Evolutionary conservation across 2,113 vertebrate genomes (phyloP), one percentile per base, ranked within the genome.

Genomic region (Macquaria ambigua): DNA sequence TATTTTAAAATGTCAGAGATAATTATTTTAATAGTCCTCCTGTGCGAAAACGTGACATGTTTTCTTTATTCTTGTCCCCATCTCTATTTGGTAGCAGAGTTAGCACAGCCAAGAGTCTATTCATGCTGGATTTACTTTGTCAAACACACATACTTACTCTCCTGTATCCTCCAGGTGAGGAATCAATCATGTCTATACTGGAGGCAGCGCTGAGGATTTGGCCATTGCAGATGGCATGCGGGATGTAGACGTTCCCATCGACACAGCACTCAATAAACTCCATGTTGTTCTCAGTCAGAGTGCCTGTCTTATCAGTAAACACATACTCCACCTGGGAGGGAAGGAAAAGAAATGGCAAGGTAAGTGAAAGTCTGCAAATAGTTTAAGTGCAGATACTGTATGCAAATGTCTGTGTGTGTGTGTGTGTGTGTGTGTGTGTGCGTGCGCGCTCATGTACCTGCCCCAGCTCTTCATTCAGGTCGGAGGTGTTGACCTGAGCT

Each of bases 201-300:
- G 95, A 90, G 28, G 96, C 95, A 6, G 97, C 96, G 0, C 96
- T 96, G 69, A 99, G 96, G 82, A 98, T 96, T 95, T 99, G 98
- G 5, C 98, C 98, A 0, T 99, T 99, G 93, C 98, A 99, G 94
- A 99, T 95, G 72, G 95, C 97, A 6, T 98, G 97, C 0, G 98
- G 97, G 41, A 98, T 91, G 56, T 98, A 98, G 88, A 99, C 96
- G 0, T 98, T 98, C 8, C 98, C 98, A 80, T 98, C 98, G 8
- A 99, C 97, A 74, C 98, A 99, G 94, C 98, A 99, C 83, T 99
- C 98, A 73, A 97, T 96, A 12, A 99, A 99, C 93, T 98, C 98
- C 98, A 99, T 99, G 95, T 99, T 98, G 94, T 99, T 99, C 92
- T 99, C 98, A 0, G 98, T 99, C 92, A 99, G 96, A 0, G 98